phyloP scores from a whole-genome alignment of 2,797 vertebrate genomes.

The Microctenopoma steveboyesi region DNA sequence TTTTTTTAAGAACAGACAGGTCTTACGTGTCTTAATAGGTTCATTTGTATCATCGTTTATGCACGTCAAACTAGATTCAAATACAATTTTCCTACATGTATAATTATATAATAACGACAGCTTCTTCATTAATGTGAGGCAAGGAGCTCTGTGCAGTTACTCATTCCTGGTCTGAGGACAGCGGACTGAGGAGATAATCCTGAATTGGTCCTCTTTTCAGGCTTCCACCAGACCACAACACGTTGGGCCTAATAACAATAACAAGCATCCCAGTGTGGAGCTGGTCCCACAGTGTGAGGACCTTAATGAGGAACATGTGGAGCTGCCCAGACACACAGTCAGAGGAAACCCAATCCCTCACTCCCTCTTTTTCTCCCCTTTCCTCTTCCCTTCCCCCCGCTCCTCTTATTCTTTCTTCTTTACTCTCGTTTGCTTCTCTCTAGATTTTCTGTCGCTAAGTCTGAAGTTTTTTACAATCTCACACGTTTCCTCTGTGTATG shows the following conservation, averaged over 20 bases:
- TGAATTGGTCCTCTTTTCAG: slow-evolving; percentile 61
- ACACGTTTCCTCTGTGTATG: not conserved
- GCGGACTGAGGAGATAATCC: slow-evolving; percentile 59
- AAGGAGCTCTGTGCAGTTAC: slow-evolving; percentile 23
- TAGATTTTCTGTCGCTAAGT: slow-evolving; percentile 25
- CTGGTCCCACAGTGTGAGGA: slow-evolving; percentile 84
- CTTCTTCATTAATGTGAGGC: not conserved
- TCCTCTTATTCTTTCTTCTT: slow-evolving; percentile 62
- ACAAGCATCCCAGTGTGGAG: slow-evolving; percentile 84
- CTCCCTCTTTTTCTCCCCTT: slow-evolving; percentile 55
- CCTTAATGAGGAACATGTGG: slow-evolving; percentile 89
- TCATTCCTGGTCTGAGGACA: slow-evolving; percentile 45
- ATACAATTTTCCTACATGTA: not conserved
- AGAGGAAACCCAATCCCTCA: slow-evolving; percentile 86
- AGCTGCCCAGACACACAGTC: slow-evolving; percentile 85
- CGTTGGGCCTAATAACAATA: slow-evolving; percentile 86
- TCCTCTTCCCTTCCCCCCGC: slow-evolving; percentile 59
- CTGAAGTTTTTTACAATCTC: slow-evolving; percentile 14
- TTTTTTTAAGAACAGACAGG: slow-evolving; percentile 7
- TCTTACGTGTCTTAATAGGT: not conserved
- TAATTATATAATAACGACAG: not conserved
- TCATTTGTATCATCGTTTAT: slow-evolving; percentile 4
- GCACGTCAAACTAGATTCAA: not conserved
- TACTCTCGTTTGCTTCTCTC: slow-evolving; percentile 48
- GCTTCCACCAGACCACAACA: slow-evolving; percentile 79